Evolutionary conservation across 35 echinoderm and acorn worm species (phyloP).

Genomic region (Ptychodera flava): DNA sequence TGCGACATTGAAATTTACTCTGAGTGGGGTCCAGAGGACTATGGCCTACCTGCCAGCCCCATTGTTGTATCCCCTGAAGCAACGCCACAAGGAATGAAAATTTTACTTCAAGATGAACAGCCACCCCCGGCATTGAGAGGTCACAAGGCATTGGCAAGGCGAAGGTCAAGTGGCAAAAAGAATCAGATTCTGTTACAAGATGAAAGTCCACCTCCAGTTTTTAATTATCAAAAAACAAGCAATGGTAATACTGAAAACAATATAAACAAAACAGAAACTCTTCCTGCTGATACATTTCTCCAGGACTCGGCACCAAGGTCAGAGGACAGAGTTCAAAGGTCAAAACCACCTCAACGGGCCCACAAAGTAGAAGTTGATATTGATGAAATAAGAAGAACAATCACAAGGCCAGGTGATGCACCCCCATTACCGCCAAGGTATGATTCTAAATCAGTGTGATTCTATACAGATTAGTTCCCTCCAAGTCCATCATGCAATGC

Average conservation of each 20-base stretch:
- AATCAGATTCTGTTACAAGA: slow-evolving; percentile 91
- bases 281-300: neutral
- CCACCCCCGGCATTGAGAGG: slow-evolving; percentile 37
- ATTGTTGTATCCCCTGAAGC: slow-evolving; percentile 45
- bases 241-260: slow-evolving; percentile 54
- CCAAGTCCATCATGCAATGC: no score
- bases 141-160: neutral
- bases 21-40: slow-evolving; percentile 46
- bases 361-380: neutral
- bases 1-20: slow-evolving; percentile 55
- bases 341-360: neutral
- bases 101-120: slow-evolving; percentile 66
- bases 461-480: no score
- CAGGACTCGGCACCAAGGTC: neutral
- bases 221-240: slow-evolving; percentile 77
- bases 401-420: neutral
- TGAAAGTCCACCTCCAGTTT: slow-evolving; percentile 66
- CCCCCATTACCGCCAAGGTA: neutral
- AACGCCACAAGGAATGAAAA: slow-evolving; percentile 47
- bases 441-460: no score
- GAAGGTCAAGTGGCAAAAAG: neutral
- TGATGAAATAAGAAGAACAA: neutral
- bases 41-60: slow-evolving; percentile 27
- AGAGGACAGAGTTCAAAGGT: neutral
- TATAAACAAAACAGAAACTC: neutral